Base-by-base conservation (phyloP, 2,113 vertebrate species). In the Alethe castanea region DNA sequence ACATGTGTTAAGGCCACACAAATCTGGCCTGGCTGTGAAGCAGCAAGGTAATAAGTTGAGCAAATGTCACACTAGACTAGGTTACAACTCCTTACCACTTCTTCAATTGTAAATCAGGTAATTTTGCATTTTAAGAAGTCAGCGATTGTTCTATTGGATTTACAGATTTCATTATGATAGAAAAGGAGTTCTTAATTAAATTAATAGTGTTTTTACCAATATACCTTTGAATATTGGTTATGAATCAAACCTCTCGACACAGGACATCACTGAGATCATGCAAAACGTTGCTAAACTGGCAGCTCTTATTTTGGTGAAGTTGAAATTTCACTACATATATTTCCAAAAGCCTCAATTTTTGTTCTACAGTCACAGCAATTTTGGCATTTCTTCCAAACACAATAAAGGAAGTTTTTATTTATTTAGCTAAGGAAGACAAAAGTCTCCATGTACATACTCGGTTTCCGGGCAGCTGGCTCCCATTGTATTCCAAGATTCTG, bases 401-500 rank as follows among this genome's bases (percentile, higher is more conserved):
- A 40, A 54, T 19, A 57, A 35, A 90, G 50, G 45, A 72, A 69
- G 25, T 48, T 15, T 33, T 69, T 28, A 65, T 28, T 19, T 33
- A 31, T 42, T 59, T 59, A 80, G 50, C 53, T 65, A 66, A 81
- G 44, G 28, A 81, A 36, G 66, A 91, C 67, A 91, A 79, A 92
- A 72, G 67, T 80, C 61, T 96, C 60, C 52, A 6, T 67, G 50
- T 97, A 98, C 98, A 67, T 99, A 99, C 99, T 99, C 96, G 96
- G 98, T 96, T 98, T 99, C 96, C 98, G 98, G 76, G 97, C 95
- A 81, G 98, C 98, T 31, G 99, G 98, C 90, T 99, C 99, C 99
- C 99, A 99, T 24, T 99, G 99, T 97, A 99, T 99, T 82, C 99
- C 99, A 74, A 99, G 97, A 97, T 99, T 99, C 97, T 99, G 99